A percentile compares a stretch with the other conserved stretches of the same genome.
Conservation (phyloP, 2,113 vertebrate genomes). For the Isichthys henryi region DNA sequence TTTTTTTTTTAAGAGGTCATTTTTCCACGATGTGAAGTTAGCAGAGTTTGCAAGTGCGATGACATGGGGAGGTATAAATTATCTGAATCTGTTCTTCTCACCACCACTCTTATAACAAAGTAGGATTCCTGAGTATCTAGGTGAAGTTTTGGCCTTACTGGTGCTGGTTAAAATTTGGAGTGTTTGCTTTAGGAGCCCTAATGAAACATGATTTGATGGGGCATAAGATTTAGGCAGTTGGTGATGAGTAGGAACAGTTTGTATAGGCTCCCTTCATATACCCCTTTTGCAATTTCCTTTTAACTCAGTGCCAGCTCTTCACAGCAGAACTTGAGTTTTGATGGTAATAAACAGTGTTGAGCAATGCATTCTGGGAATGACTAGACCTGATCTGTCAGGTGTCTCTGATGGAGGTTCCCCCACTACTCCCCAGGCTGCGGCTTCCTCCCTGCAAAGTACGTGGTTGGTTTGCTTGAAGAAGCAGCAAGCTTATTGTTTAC, state of each 20-base stretch:
- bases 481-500: neutral
- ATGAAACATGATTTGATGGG: neutral
- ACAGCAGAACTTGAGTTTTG: too few species aligned
- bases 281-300: neutral
- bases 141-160: constrained; percentile 21
- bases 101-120: constrained; percentile 13
- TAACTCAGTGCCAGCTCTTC: neutral
- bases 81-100: constrained; percentile 16
- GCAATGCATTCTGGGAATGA: neutral
- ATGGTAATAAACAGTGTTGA: neutral
- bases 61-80: neutral
- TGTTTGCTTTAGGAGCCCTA: neutral
- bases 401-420: neutral
- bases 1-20: neutral
- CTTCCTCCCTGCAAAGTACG: neutral
- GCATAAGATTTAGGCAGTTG: neutral
- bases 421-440: neutral
- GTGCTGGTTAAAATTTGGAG: neutral
- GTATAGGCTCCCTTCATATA: neutral
- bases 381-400: neutral
- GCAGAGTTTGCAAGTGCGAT: constrained; percentile 7
- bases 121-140: constrained; percentile 27
- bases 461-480: neutral
- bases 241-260: neutral
- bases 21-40: constrained; percentile 1